A percentile compares a stretch with the other conserved stretches of the same genome.
These are phyloP conservation scores for Drosophila bocki DNA, from an alignment of 1,140 invertebrate genomes.

Conservation along the genomic window DNA sequence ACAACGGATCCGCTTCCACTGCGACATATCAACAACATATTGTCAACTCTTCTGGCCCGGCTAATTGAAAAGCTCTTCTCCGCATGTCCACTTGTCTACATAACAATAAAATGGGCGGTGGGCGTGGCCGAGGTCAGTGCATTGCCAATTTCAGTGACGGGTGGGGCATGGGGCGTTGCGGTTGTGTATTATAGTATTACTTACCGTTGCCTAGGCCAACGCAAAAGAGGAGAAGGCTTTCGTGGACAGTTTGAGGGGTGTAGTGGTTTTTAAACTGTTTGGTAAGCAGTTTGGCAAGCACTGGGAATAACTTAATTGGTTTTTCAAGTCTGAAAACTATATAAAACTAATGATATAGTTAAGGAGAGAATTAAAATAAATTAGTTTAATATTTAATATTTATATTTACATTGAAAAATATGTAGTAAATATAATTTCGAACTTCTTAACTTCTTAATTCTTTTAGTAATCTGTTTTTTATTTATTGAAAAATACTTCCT, in stretches of 20 bases:
- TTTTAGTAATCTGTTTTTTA: not conserved
- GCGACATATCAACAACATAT: slow-evolving; percentile 54
- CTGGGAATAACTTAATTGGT: not conserved
- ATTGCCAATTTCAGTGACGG: slow-evolving; percentile 28
- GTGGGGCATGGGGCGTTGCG: slow-evolving; percentile 3
- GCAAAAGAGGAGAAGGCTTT: not conserved
- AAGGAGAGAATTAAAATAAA: not conserved
- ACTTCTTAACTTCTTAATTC: too few relatives aligned
- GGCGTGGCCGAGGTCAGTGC: slow-evolving; percentile 47
- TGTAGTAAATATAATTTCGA: too few relatives aligned
- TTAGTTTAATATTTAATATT: not conserved
- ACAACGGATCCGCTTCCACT: slow-evolving; percentile 32
- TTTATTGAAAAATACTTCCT: not conserved
- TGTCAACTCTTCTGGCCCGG: slow-evolving; percentile 55
- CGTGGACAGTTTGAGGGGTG: not conserved
- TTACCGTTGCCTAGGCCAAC: slow-evolving; percentile 37
- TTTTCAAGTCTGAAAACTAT: not conserved
- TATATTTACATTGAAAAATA: not conserved
- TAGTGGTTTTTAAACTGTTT: slow-evolving; percentile 2
- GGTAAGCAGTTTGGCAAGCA: not conserved
- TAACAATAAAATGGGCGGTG: slow-evolving; percentile 51
- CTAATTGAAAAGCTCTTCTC: slow-evolving; percentile 55
- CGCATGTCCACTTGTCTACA: slow-evolving; percentile 42
- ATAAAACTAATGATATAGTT: not conserved
- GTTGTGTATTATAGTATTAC: slow-evolving; percentile 26